Evolutionary conservation across 2,113 vertebrate species (phyloP), one percentile per base, ranked within the genome.

Genomic region (Tetrax tetrax): DNA sequence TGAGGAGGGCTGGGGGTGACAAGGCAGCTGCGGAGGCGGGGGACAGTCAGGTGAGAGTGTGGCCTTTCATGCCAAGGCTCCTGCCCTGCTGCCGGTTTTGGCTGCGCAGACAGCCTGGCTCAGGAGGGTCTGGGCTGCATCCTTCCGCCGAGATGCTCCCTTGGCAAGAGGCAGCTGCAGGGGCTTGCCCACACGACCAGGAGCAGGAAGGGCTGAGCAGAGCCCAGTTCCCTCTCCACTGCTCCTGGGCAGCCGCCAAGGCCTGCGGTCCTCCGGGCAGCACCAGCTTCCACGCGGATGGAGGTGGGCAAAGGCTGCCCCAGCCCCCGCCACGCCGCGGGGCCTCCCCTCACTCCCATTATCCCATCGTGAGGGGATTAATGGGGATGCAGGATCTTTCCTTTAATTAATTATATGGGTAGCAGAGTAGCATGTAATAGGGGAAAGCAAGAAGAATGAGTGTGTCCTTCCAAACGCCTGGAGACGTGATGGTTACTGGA

Each of bases 311-410:
- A 13, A 8, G 74, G 53, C 27, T 64, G 29, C 37, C 59, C 57
- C 0, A 0, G 27, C 5, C 57, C 2, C 45, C 4, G 5, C 16
- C 29, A 29, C 1, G 0, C 22, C 1, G 2, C 1, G 51, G 25
- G 21, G 14, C 12, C 12, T 29, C 14, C 29, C 29, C 7, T 31
- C 2, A 3, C 9, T 77, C 41, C 64, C 0, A 0, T 28, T 54
- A 5, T 17, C 47, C 61, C 22, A 4, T 28, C 38, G 60, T 6
- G 3, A 53, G 3, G 23, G 50, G 7, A 38, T 8, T 1, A 8
- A 16, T 0, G 2, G 35, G 76, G 31, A 65, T 3, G 4, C 18
- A 2, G 35, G 41, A 43, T 43, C 10, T 74, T 69, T n/a, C 17
- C 61, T 91, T 47, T 13, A 14, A 19, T 47, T 69, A 33, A 7